A percentile compares a stretch with the other conserved stretches of the same genome.
These are phyloP conservation scores for Athalia rosae DNA, from an alignment of 2,888 invertebrate species.

Conservation along the genomic window DNA sequence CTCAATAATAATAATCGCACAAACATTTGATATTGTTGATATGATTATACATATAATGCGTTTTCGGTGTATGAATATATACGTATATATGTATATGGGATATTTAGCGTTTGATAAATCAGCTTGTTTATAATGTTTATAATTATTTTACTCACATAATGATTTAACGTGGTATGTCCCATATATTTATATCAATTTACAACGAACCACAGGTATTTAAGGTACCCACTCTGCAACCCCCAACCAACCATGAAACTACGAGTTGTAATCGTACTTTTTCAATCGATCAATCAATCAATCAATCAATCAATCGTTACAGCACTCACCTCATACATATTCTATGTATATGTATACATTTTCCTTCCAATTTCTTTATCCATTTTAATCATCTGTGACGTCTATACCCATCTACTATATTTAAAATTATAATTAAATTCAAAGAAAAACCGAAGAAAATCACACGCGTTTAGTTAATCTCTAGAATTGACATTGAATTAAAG, in stretches of 20 bases:
- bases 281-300: neutral
- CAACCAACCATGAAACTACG: neutral
- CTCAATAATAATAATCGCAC: too few relatives aligned
- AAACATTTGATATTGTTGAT: too few relatives aligned
- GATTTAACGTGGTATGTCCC: too few relatives aligned
- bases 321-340: too few relatives aligned
- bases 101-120: too few relatives aligned
- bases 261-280: conserved; percentile 21
- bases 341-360: conserved; percentile 26
- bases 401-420: conserved; percentile 48
- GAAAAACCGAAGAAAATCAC: too few relatives aligned
- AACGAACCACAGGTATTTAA: conserved; percentile 41
- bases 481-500: neutral
- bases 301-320: conserved; percentile 23
- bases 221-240: neutral
- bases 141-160: too few relatives aligned
- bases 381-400: conserved; percentile 50
- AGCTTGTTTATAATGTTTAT: too few relatives aligned
- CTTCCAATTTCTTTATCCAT: conserved; percentile 47
- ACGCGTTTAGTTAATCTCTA: neutral
- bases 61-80: too few relatives aligned
- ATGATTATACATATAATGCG: too few relatives aligned
- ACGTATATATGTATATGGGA: too few relatives aligned
- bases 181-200: conserved; percentile 3
- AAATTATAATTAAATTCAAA: conserved; percentile 11